Evolutionary conservation across 2,113 vertebrate species (phyloP), one percentile per base, ranked within the genome.

Genomic region (Dasypus novemcinctus): DNA sequence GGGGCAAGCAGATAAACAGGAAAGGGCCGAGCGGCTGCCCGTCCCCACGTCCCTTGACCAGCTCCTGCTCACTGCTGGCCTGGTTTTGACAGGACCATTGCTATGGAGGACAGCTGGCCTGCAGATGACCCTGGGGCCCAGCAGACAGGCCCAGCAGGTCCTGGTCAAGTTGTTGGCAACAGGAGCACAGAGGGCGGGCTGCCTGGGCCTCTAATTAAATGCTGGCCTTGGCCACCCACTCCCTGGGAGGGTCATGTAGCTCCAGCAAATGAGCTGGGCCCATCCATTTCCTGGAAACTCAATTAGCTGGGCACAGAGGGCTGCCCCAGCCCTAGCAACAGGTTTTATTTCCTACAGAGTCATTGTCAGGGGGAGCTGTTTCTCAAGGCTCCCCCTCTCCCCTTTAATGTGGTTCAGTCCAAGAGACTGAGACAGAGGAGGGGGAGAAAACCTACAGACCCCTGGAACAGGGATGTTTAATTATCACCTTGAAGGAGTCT

Each of bases 121-220:
- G 75, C 0, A 1, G 75, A 3, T 12, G 31, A 46, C 31, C 38
- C 43, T 0, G 13, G 17, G 20, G 3, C 33, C 38, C 0, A 2
- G 27, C 52, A 38, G 80, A 86, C 8, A 3, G 52, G 49, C 33
- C 8, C 21, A 61, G 89, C 41, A 38, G 54, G 76, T 69, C 52
- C 38, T 38, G 49, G 75, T 17, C 7, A 21, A 80, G n/a, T 38
- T 14, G 23, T 33, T 0, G 1, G 57, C 33, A 12, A 14, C 1
- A 0, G 63, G 49, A 64, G 52, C 59, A 1, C 0, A 2, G 36
- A 90, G 36, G 36, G 41, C 0, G 0, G 61, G 54, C 82, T 59
- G 66, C 76, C 27, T 9, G 27, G 43, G 76, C 41, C 36, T 76
- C 52, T 64, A 66, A 76, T 68, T 71, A 74, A 36, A 78, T 2